Conservation (phyloP, 2,113 vertebrate species). For the Isichthys henryi region DNA sequence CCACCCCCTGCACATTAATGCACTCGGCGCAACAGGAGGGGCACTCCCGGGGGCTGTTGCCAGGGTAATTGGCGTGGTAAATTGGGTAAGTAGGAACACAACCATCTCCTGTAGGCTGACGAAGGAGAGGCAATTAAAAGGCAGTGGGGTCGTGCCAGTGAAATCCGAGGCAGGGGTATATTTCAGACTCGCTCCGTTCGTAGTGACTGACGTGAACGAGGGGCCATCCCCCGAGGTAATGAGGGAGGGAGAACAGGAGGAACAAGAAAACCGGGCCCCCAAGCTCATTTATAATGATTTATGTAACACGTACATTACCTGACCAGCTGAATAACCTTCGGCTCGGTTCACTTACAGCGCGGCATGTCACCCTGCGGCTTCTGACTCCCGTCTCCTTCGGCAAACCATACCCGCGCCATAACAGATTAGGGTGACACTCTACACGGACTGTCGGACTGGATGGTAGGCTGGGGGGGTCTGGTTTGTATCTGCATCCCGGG, state of each 20-base stretch:
- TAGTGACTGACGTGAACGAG: background rate
- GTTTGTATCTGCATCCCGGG: slow-evolving; percentile 32
- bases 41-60: slow-evolving; percentile 25
- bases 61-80: slow-evolving; percentile 22
- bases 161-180: background rate
- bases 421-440: background rate
- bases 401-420: background rate
- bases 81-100: slow-evolving; percentile 19
- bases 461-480: background rate
- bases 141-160: background rate
- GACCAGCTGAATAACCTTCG: background rate
- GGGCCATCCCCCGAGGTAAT: background rate
- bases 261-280: background rate
- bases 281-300: background rate
- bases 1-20: slow-evolving; percentile 24
- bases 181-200: background rate
- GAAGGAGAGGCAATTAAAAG: background rate
- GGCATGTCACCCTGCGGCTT: background rate
- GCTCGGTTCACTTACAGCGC: background rate
- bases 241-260: background rate
- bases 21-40: slow-evolving; percentile 4
- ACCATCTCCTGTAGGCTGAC: background rate
- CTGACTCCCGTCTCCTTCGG: no score
- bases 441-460: background rate
- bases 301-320: background rate